phyloP scores from a whole-genome alignment of 2,888 invertebrate genomes.

The Drosophila bunnanda region DNA sequence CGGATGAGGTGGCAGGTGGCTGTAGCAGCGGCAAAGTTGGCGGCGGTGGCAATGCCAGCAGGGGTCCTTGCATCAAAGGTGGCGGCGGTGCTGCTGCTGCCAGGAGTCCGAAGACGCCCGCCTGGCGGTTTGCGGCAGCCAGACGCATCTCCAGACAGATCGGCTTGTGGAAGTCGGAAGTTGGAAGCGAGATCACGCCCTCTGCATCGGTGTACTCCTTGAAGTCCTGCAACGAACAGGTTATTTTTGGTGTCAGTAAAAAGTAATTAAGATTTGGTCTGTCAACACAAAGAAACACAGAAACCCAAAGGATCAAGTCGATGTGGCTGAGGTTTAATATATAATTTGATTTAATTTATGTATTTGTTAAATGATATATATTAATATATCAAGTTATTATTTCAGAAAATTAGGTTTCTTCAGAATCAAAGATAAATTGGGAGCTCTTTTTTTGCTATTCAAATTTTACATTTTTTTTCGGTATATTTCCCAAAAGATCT shows the following conservation, averaged over 20 bases:
- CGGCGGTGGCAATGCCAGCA: constrained; percentile 49
- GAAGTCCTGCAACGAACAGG: constrained; percentile 88
- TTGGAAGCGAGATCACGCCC: constrained; percentile 93
- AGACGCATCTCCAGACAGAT: constrained; percentile 92
- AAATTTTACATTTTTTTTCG: background rate
- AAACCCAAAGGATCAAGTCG: background rate
- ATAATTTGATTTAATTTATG: background rate
- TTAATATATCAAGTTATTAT: background rate
- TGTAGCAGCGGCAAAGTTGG: constrained; percentile 35
- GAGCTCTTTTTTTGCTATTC: background rate
- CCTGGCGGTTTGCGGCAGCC: constrained; percentile 71
- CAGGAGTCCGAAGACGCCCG: constrained; percentile 72
- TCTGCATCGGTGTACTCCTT: constrained; percentile 96
- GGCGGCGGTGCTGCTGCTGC: constrained; percentile 51
- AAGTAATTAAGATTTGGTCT: too few relatives aligned
- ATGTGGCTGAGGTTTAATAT: background rate
- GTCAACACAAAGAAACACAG: background rate
- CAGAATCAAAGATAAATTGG: background rate
- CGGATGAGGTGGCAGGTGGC: constrained; percentile 14
- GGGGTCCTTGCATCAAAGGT: constrained; percentile 59
- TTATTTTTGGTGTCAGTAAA: background rate
- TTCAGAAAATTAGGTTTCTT: background rate
- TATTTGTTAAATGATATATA: background rate
- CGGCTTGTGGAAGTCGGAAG: constrained; percentile 93
- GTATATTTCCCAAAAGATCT: background rate